Evolutionary conservation across 2,888 invertebrate genomes (phyloP), one percentile per base, ranked within the genome.

Genomic region (Epistrophe eligans): DNA sequence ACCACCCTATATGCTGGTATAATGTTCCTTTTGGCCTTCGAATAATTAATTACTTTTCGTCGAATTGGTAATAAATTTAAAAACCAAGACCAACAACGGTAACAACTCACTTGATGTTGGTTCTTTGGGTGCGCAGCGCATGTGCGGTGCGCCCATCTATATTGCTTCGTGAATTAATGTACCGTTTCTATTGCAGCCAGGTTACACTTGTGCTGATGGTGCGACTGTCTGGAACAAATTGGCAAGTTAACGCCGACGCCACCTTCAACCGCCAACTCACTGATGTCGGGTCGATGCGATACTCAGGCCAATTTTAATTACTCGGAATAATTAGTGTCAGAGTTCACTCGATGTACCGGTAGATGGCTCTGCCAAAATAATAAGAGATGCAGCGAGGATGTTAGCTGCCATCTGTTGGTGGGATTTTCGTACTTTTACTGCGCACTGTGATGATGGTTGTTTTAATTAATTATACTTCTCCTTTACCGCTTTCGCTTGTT

Each of bases 51-150:
- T 79, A 76, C 87, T 72, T 79, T 87, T 83, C 76, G 83, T 83
- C 76, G 83, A 87, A 87, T 87, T 87, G 87, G 87, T 79, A 79
- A 87, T 87, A 83, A 87, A 87, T 87, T 67, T 83, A 70, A 15
- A 71, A 76, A 76, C 72, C 74, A 64, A 82, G 82, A 82, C 77
- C 85, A 87, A 66, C 83, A 83, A 83, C 71, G 83, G 87, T 87
- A 87, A 87, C 87, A 87, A 76, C 87, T 87, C 76, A 87, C 83
- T 87, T 43, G 38, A 24, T 40, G 24, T 40, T 62, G 15, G 60
- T 73, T 77, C 58, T 76, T n/a, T 50, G 60, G 45, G 10, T 24
- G 62, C 66, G 24, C n/a, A 45, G n/a, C n/a, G n/a, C n/a, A n/a
- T n/a, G n/a, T 62, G 62, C 55, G n/a, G n/a, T n/a, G n/a, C 35